Conservation (phyloP, 1,140 invertebrate genomes). For the Diprion similis region DNA sequence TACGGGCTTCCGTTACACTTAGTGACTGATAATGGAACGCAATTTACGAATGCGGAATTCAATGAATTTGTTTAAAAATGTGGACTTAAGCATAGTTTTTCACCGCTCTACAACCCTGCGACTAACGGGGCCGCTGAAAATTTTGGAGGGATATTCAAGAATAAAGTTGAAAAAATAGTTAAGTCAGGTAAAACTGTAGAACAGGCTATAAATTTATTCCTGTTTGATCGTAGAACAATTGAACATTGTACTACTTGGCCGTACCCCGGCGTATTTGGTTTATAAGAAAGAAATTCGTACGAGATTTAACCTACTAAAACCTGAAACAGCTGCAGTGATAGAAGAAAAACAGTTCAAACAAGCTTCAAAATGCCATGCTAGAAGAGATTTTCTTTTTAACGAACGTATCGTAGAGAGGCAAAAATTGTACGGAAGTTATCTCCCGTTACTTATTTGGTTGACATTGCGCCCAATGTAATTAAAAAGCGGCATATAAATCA, state of each 20-base stretch:
- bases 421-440: too few relatives aligned
- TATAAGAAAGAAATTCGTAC: too few relatives aligned
- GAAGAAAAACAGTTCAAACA: too few relatives aligned
- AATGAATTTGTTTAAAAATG: constrained; percentile 25
- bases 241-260: constrained; percentile 5
- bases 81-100: constrained; percentile 30
- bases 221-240: constrained; percentile 9
- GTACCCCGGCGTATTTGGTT: too few relatives aligned
- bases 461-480: too few relatives aligned
- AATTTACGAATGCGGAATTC: constrained; percentile 25
- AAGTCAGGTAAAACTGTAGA: not conserved
- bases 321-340: too few relatives aligned
- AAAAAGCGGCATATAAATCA: too few relatives aligned
- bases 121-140: constrained; percentile 29
- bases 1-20: constrained; percentile 31
- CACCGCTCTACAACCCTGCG: constrained; percentile 29
- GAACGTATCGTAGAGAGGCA: too few relatives aligned
- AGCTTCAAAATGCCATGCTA: too few relatives aligned
- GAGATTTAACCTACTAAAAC: too few relatives aligned
- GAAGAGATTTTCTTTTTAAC: too few relatives aligned
- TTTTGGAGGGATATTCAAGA: constrained; percentile 21
- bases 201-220: constrained; percentile 12
- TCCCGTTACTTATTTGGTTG: too few relatives aligned
- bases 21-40: constrained; percentile 35
- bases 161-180: constrained; percentile 9